Evolutionary conservation across 2,797 vertebrate genomes (phyloP), one percentile per base, ranked within the genome.

Genomic region (Kryptopterus vitreolus): DNA sequence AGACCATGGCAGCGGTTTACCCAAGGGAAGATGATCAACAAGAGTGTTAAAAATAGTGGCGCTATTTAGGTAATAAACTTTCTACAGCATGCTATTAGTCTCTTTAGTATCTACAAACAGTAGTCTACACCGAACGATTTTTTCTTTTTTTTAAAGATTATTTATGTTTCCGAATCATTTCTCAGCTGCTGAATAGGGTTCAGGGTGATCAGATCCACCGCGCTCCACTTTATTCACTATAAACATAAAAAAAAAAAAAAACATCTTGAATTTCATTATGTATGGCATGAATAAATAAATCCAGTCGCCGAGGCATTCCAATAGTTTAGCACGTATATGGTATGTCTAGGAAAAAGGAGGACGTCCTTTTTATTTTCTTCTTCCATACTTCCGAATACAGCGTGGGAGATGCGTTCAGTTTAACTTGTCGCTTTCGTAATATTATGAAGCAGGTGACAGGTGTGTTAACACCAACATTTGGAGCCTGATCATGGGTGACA

Each of bases 321-420:
- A 57, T 29, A 9, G 43, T 62, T 62, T 48, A n/a, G 48, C 22
- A 22, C 31, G 46, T 26, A 31, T 50, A 29, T 11, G 55, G 7
- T 46, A 13, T 26, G 43, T 48, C 29, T 33, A 50, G 13, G 31
- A 16, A 72, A 72, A 79, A 81, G 20, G n/a, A 48, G 15, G 29
- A 52, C 15, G 1, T 46, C 13, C 22, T 43, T 63, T n/a, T 68
- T 66, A 80, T 75, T 48, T 57, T 46, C 59, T 61, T 29, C 43
- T 48, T 76, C 61, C 73, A 59, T 31, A 26, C 55, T 52, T 52
- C 79, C n/a, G 13, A 69, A 76, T 76, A 81, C 76, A 81, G 72
- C 31, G 20, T 8, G 20, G 72, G 73, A 81, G 76, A 76, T 81
- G n/a, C 63, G 52, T 69, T 59, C 78, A 53, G 63, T 59, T 81